Base-by-base conservation (phyloP, 2,113 vertebrate species). In the Elgaria multicarinata region DNA sequence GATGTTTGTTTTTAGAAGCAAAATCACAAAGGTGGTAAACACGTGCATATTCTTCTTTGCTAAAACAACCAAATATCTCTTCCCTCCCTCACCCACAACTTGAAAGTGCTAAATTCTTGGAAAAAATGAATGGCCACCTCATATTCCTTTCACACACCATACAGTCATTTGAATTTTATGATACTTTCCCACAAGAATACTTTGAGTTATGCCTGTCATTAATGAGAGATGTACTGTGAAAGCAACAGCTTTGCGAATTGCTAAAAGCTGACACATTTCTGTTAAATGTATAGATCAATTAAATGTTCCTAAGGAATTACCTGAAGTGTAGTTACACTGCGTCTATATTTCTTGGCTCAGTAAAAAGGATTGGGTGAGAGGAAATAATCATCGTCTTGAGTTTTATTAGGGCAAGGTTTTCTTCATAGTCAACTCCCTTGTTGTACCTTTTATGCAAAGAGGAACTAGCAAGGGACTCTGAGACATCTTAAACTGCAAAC, bases 201-300 rank as follows among this genome's bases (percentile, higher is more conserved):
- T 39, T 50, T 76, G 69, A 86, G 22, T 81, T 80, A 74, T 81
- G 67, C 2, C 31, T 90, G 81, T 42, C 77, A 90, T 39, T 81
- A 76, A 66, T 28, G 20, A 83, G 39, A 74, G 39, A 81, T 2
- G 58, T 62, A 39, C 53, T 86, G 55, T 75, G 42, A 64, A 86
- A 81, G 33, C 10, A 64, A 10, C n/a, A 14, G 33, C 18, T 22
- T 28, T 50, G 18, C 53, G 26, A 64, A 33, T 28, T 83, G 26
- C 79, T 82, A 83, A 58, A 62, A 83, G 2, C 69, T 83, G 67
- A 62, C n/a, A 89, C 39, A 33, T 10, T 87, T 76, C 26, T 14
- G 7, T 10, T 87, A 39, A 86, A 86, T 71, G 3, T 50, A 69
- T 72, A 1, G 14, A 28, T 92, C 44, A 6, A 83, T 36, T 1